phyloP scores from a whole-genome alignment of 2,113 vertebrate genomes.

The Thamnaconus septentrionalis region DNA sequence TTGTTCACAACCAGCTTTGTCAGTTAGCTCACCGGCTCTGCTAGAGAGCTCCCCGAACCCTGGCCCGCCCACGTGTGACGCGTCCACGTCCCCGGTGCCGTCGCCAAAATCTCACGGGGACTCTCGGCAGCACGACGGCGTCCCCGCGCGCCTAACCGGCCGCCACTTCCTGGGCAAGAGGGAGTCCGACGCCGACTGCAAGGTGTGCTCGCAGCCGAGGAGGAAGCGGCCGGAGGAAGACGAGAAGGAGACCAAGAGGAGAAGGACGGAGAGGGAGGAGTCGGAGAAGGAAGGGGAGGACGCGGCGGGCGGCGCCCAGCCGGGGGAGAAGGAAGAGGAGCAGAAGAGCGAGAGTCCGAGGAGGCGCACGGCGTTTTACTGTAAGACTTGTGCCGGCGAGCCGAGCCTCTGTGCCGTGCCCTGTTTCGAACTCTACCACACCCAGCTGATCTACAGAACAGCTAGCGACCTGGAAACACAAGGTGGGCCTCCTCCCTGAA shows the following conservation, averaged over 20 bases:
- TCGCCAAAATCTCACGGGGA: conserved; percentile 39
- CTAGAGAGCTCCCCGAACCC: conserved; percentile 41
- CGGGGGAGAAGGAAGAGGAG: neutral
- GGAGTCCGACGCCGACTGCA: conserved; percentile 49
- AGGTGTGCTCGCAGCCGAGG: conserved; percentile 54
- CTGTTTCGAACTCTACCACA: conserved; percentile 73
- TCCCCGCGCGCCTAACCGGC: conserved; percentile 59
- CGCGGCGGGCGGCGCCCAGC: neutral
- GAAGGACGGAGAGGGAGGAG: conserved; percentile 10
- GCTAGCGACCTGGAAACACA: conserved; percentile 35
- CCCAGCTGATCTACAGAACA: conserved; percentile 58
- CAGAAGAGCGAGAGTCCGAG: neutral
- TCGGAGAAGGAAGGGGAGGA: neutral
- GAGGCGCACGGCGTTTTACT: conserved; percentile 50
- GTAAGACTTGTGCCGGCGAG: conserved; percentile 64
- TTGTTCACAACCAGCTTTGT: conserved; percentile 59
- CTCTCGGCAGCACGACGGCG: conserved; percentile 1
- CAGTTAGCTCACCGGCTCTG: conserved; percentile 59
- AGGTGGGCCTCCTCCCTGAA: conserved; percentile 39
- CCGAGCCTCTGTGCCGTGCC: conserved; percentile 68
- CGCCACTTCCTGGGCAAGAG: conserved; percentile 63
- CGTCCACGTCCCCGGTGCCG: conserved; percentile 25
- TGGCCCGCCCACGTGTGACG: conserved; percentile 28
- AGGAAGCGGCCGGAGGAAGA: conserved; percentile 48
- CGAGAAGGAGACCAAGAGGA: neutral